Base-by-base conservation (phyloP, 2,888 invertebrate species). In the Cylindroiulus punctatus region DNA sequence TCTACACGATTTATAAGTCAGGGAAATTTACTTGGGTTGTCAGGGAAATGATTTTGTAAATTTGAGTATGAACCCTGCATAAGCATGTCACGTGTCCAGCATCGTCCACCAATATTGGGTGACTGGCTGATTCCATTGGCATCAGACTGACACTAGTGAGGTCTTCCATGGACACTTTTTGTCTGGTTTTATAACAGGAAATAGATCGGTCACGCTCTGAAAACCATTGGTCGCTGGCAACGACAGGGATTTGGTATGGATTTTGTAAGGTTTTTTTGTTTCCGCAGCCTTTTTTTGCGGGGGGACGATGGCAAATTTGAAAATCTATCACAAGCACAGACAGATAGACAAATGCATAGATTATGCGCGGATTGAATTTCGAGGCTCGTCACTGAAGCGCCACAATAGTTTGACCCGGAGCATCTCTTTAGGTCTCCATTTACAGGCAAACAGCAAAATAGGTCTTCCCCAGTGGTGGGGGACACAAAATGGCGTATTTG, bases 341-440 rank as follows among this genome's bases (percentile, higher is more conserved):
- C 65, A 65, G 65, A 65, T 65, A 65, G 65, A 65, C 65, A 65
- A 65, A 65, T 65, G 65, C 65, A 65, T 65, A 65, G 65, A 65
- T 65, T 65, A 65, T 65, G 65, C 26, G 19, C 8, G 65, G 65
- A 65, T 65, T 65, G 26, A 65, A 65, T 65, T 65, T 65, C 22
- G 10, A 26, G 65, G 22, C 65, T 26, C 65, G 65, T 65, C 65
- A 65, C 65, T 65, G 65, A 65, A 65, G 65, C 65, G 65, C 65
- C 65, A 26, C 65, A 65, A 22, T 65, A 65, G 65, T 65, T 65
- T 65, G 65, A 65, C 65, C 65, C 65, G 26, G 65, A 26, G 12
- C 65, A 22, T 22, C 65, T 65, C 26, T 65, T 65, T 26, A 22
- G 10, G 22, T 22, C 65, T 65, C 65, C 22, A 65, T 65, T 65